Conservation (phyloP, 2,888 invertebrate genomes). For the Sericinus montela region DNA sequence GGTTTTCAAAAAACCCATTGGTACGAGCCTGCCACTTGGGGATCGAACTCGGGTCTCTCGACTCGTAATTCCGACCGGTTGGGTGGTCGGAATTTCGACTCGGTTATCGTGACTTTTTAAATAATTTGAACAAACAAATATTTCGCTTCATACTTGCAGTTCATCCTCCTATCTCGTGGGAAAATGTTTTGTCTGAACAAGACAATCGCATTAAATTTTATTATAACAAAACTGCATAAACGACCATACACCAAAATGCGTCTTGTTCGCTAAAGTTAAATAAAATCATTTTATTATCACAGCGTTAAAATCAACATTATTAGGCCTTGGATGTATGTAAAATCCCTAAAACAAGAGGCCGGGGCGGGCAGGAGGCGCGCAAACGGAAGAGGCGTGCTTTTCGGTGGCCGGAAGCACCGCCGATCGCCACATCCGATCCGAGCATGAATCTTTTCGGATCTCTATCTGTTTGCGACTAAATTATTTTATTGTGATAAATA, state of each 20-base stretch:
- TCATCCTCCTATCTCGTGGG: too few species aligned
- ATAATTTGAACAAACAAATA: too few species aligned
- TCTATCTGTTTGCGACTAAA: neutral
- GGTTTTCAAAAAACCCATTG: too few species aligned
- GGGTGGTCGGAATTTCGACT: too few species aligned
- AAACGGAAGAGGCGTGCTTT: constrained; percentile 54
- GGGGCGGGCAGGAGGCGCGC: constrained; percentile 24
- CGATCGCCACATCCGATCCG: constrained; percentile 60
- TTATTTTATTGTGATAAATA: too few species aligned
- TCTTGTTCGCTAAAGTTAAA: constrained; percentile 45
- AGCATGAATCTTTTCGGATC: constrained; percentile 7
- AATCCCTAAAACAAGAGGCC: constrained; percentile 44
- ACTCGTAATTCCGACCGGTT: too few species aligned
- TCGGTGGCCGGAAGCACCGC: constrained; percentile 50
- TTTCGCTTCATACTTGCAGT: too few species aligned
- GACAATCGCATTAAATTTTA: too few species aligned
- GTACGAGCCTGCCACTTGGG: too few species aligned
- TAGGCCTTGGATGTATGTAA: constrained; percentile 47
- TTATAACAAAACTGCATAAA: neutral
- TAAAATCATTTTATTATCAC: constrained; percentile 53
- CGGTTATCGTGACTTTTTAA: too few species aligned
- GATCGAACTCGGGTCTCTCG: too few species aligned
- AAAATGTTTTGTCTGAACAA: too few species aligned
- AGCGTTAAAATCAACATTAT: constrained; percentile 45
- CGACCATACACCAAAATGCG: constrained; percentile 30